Evolutionary conservation across 1,140 invertebrate species (phyloP), one percentile per base, ranked within the genome.

Genomic region (Drosophila trapezifrons): DNA sequence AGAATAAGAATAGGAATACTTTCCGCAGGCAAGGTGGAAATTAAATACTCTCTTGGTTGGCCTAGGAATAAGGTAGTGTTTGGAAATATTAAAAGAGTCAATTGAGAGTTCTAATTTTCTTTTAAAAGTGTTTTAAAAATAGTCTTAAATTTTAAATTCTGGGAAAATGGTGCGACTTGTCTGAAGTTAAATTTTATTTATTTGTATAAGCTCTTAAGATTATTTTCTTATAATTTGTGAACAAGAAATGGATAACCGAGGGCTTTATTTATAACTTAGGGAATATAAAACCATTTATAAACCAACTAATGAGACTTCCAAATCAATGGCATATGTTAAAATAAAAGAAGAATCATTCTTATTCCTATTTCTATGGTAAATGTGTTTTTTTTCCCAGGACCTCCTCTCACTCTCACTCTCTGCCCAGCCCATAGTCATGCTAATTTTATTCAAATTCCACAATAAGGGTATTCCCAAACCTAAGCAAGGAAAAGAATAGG

Each of bases 371-470:
- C 9, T 18, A 4, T 8, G n/a, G n/a, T 9, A 7, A 2, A 18
- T n/a, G 12, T 29, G 0, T 57, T 12, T 20, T 58, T 17, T 17
- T 17, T 17, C 6, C 10, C 4, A 22, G 25, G 5, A 32, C 8
- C 54, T 22, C n/a, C 17, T n/a, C 7, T 12, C 17, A 13, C 18
- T 32, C 32, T 20, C 22, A 8, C 32, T 9, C 20, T 51, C 29
- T 17, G 12, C 17, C 9, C 10, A 13, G 5, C 0, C 35, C n/a
- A 35, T 65, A 65, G 45, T 25, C 46, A 69, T 69, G 60, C n/a
- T 35, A 69, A 69, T 69, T 66, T 52, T 52, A 69, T 69, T 45
- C 65, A 69, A 66, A 69, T 67, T 69, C 3, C 18, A 4, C 46
- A 22, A 20, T 32, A 17, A 71, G 69, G 67, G 69, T 71, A 72